Conservation (phyloP, 2,888 invertebrate species). For the Hanleya hanleyi region DNA sequence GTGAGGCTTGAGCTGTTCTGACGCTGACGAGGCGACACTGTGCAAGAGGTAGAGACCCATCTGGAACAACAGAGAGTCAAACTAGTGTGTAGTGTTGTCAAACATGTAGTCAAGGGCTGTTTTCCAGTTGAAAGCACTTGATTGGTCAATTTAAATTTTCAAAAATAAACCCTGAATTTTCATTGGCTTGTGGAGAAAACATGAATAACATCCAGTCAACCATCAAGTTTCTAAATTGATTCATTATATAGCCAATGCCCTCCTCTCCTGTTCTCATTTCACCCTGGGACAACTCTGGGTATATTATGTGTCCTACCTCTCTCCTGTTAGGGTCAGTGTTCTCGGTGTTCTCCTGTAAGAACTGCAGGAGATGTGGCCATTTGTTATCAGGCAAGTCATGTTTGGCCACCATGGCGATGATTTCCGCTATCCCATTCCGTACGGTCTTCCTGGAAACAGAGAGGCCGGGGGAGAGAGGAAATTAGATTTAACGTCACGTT, state of each 20-base stretch:
- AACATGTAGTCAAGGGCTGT: too few species aligned
- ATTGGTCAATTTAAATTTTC: too few species aligned
- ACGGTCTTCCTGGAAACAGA: conserved; percentile 76
- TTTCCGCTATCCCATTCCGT: conserved; percentile 82
- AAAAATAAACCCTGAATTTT: too few species aligned
- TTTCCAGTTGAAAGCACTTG: not conserved
- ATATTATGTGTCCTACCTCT: conserved; percentile 78
- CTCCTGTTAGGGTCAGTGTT: conserved; percentile 77
- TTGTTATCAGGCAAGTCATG: conserved; percentile 80
- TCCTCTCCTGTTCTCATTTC: too few species aligned
- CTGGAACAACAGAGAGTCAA: conserved; percentile 72
- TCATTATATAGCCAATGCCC: too few species aligned
- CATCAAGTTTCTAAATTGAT: too few species aligned
- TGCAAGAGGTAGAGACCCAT: conserved; percentile 81
- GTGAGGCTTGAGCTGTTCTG: conserved; percentile 82
- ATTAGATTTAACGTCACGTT: too few species aligned
- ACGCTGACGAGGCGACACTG: conserved; percentile 81
- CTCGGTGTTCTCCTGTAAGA: conserved; percentile 78
- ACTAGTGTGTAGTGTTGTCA: too few species aligned
- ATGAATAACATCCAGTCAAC: not conserved
- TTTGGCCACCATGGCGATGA: conserved; percentile 82
- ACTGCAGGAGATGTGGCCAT: conserved; percentile 81
- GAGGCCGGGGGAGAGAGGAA: too few species aligned
- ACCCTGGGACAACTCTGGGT: too few species aligned
- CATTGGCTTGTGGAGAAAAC: too few species aligned